Evolutionary conservation across 2,797 vertebrate genomes (phyloP), one percentile per base, ranked within the genome.

Genomic region (Xenops minutus): DNA sequence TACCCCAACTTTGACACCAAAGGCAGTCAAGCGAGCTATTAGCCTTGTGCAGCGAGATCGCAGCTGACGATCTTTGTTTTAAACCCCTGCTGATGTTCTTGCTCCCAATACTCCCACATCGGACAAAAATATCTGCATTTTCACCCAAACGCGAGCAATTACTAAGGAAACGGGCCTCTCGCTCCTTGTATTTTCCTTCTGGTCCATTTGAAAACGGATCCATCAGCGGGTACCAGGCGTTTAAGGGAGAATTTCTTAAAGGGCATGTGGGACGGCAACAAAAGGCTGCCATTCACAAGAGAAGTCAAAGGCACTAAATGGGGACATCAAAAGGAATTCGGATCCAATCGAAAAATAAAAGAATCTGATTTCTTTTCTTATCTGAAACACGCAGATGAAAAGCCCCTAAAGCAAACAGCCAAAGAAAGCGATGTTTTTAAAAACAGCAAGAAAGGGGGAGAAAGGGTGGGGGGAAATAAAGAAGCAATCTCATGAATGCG

Each of bases 391-490:
- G 66, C 95, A 94, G 95, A 97, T 96, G 98, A 98, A 98, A 98
- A 98, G 97, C 97, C 95, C 93, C 96, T 95, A 98, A 98, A 99
- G 98, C 98, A 98, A 98, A 98, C 97, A 99, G 98, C 97, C 97
- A 59, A 97, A 97, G 97, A 98, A 98, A 97, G 96, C 95, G 87
- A 97, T 95, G 95, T 92, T 97, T 93, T 95, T 83, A 94, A 95
- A 97, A 97, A 98, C 78, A 96, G 94, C 97, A 96, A 98, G 97
- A 98, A 98, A 98, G 97, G 98, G 94, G 97, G 97, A 95, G 96
- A 97, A 97, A 96, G 56, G 92, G 96, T 96, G 37, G 85, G 17
- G 81, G 95, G 97, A 98, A 97, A 96, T 93, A 97, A 97, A 98
- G 98, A 98, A 97, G 97, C 97, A 96, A 95, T 97, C 96, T 97